These are phyloP conservation scores for Mareca strepera DNA, from an alignment of 2,797 vertebrate species.

Conservation along the genomic window DNA sequence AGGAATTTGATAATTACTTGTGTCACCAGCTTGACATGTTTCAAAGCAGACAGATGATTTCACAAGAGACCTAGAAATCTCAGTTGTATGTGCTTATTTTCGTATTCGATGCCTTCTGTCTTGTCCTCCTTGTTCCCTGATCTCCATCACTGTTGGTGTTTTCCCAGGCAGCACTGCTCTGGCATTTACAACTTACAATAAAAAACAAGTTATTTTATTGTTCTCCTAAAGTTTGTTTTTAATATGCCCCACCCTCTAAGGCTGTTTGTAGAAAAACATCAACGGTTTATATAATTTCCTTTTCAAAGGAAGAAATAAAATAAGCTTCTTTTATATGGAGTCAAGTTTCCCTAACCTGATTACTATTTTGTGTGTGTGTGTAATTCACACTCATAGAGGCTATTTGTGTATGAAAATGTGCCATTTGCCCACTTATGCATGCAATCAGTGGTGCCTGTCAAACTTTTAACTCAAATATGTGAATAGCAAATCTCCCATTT, in stretches of 20 bases:
- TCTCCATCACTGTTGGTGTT: not conserved
- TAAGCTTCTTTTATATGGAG: not conserved
- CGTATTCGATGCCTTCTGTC: not conserved
- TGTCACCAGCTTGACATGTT: not conserved
- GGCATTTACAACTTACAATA: not conserved
- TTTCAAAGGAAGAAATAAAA: not conserved
- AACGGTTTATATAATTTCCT: not conserved
- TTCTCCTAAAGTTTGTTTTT: not conserved
- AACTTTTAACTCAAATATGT: not conserved
- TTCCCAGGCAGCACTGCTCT: not conserved
- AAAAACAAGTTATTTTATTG: not conserved
- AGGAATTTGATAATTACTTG: not conserved
- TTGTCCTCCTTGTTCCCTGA: not conserved
- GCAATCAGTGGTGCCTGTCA: not conserved
- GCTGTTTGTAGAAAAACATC: not conserved
- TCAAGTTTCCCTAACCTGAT: not conserved
- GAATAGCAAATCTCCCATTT: not conserved
- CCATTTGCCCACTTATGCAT: not conserved
- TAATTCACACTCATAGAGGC: not conserved
- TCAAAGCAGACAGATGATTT: slow-evolving; percentile 1
- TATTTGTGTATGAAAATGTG: not conserved
- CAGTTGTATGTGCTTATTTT: not conserved
- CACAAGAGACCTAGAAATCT: not conserved
- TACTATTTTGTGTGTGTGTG: rapidly evolving
- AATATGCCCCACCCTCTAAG: not conserved